Evolutionary conservation across 2,113 vertebrate species (phyloP).

Genomic region (Tringa solitaria): DNA sequence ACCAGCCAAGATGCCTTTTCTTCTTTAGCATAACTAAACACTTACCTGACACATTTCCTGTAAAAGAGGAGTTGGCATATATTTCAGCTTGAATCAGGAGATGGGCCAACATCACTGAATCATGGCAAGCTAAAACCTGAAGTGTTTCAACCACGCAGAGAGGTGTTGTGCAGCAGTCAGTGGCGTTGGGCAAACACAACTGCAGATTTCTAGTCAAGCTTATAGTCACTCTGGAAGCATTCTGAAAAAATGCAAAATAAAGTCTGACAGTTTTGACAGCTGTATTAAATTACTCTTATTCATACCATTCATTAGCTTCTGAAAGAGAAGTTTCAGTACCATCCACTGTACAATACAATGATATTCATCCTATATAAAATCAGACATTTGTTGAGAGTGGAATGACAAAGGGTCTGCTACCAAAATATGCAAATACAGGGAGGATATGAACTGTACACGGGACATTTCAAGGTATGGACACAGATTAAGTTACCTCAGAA

Average conservation of each 20-base stretch:
- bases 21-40: neutral
- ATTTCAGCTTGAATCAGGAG: constrained; percentile 88
- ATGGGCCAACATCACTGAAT: constrained; percentile 54
- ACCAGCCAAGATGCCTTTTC: neutral
- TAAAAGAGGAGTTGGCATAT: constrained; percentile 73
- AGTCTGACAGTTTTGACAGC: neutral
- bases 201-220: constrained; percentile 66
- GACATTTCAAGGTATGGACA: neutral
- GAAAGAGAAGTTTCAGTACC: neutral
- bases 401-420: neutral
- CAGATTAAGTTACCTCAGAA: neutral
- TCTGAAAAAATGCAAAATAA: constrained; percentile 66
- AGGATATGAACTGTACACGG: neutral
- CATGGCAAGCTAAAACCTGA: constrained; percentile 81
- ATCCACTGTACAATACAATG: neutral
- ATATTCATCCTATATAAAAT: neutral
- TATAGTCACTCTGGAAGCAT: constrained; percentile 67
- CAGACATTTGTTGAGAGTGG: neutral
- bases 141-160: constrained; percentile 82
- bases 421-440: neutral
- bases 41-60: constrained; percentile 76
- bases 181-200: constrained; percentile 70
- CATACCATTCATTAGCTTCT: neutral
- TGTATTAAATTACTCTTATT: neutral
- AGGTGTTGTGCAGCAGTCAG: constrained; percentile 71